These are phyloP conservation scores for Priocnemis perturbator DNA, from an alignment of 2,888 invertebrate species.

Conservation along the genomic window DNA sequence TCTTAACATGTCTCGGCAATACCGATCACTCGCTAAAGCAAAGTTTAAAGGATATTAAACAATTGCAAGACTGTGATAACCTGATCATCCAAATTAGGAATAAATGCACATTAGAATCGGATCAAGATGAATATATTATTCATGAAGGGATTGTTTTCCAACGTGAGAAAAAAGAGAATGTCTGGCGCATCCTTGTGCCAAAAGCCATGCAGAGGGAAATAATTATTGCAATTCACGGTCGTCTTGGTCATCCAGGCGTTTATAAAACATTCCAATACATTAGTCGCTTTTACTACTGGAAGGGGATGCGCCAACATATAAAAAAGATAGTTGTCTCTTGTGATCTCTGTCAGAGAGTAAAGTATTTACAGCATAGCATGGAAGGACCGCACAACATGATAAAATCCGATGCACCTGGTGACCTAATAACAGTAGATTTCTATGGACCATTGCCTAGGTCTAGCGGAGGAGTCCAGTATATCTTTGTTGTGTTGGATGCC, in stretches of 20 bases:
- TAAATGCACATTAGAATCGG: slow-evolving; percentile 24
- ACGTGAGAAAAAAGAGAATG: not conserved
- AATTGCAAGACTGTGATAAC: not conserved
- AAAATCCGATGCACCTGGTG: not conserved
- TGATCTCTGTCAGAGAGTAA: slow-evolving; percentile 5
- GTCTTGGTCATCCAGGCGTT: no score
- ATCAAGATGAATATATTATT: slow-evolving; percentile 25
- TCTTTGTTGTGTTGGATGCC: no score
- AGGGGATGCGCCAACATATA: no score
- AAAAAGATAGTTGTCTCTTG: not conserved
- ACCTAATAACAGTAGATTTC: slow-evolving; percentile 5
- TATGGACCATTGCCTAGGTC: slow-evolving; percentile 11
- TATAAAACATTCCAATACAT: slow-evolving; percentile 2
- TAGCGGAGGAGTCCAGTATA: slow-evolving; percentile 3
- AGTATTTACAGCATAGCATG: not conserved
- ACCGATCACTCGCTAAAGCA: not conserved
- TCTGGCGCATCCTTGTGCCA: slow-evolving; percentile 11
- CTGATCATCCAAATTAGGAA: not conserved
- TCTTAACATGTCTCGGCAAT: not conserved
- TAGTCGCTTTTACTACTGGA: not conserved
- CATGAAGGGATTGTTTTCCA: not conserved
- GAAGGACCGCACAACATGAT: slow-evolving; percentile 8
- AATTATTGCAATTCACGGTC: not conserved
- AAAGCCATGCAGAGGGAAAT: not conserved
- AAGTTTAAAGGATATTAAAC: not conserved